Evolutionary conservation across 1,140 invertebrate species (phyloP).

Genomic region (Pteromalus puparum): DNA sequence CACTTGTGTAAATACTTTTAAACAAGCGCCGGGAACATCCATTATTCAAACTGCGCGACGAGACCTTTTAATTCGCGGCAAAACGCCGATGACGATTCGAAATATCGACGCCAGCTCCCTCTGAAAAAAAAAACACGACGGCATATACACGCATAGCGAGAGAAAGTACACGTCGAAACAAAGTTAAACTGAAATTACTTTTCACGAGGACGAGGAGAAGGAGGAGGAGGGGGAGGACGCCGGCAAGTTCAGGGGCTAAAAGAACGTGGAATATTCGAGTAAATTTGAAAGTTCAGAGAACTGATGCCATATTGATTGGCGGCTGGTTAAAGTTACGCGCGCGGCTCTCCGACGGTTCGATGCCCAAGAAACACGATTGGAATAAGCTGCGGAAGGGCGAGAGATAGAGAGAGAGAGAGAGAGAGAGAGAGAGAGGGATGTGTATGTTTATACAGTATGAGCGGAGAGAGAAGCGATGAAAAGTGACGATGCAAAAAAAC

Average conservation of each 20-base stretch:
- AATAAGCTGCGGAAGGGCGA: conserved; percentile 61
- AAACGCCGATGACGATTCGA: no score
- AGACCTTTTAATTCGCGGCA: neutral
- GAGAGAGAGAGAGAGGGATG: conserved; percentile 24
- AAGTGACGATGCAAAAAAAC: conserved; percentile 69
- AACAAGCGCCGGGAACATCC: conserved; percentile 15
- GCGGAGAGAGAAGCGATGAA: conserved; percentile 65
- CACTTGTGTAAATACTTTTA: conserved; percentile 41
- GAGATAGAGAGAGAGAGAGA: conserved; percentile 46
- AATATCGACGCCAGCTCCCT: neutral
- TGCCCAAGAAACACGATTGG: conserved; percentile 64
- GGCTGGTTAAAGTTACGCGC: conserved; percentile 54
- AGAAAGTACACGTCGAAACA: neutral
- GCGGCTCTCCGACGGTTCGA: conserved; percentile 59
- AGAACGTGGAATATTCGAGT: conserved; percentile 19
- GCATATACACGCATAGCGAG: neutral
- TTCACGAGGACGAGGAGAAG: neutral
- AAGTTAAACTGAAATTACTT: conserved; percentile 1
- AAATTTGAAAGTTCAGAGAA: conserved; percentile 53
- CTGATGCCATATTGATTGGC: conserved; percentile 64
- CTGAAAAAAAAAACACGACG: neutral
- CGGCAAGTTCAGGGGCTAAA: neutral
- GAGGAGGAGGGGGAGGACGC: neutral
- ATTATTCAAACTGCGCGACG: conserved; percentile 9
- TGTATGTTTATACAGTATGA: conserved; percentile 24